These are phyloP conservation scores for Pica pica DNA, from an alignment of 2,113 vertebrate genomes.

Conservation along the genomic window DNA sequence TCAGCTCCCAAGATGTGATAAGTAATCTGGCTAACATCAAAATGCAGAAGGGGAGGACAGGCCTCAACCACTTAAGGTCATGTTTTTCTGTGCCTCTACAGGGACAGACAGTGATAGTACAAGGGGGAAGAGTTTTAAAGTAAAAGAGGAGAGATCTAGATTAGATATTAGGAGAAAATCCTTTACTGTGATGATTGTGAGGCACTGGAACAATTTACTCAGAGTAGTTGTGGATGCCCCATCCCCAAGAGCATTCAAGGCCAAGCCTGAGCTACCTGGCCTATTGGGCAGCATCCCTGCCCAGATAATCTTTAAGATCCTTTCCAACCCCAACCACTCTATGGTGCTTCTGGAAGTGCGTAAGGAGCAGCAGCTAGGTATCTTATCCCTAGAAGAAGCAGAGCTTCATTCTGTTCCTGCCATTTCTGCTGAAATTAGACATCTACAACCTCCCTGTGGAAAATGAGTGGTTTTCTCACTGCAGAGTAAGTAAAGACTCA, in stretches of 20 bases:
- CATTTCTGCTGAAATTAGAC: background rate
- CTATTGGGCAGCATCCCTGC: background rate
- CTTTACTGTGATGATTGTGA: background rate
- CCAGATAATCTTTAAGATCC: background rate
- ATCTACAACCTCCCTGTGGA: background rate
- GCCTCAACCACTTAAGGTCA: background rate
- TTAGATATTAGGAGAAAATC: background rate
- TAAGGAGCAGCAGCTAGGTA: background rate
- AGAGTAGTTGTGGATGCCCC: background rate
- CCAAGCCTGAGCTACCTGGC: background rate
- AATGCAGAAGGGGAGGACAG: background rate
- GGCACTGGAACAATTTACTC: background rate
- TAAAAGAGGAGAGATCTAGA: background rate
- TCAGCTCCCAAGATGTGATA: background rate
- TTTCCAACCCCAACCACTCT: background rate
- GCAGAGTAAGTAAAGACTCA: background rate
- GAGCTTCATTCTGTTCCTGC: background rate
- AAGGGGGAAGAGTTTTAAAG: background rate
- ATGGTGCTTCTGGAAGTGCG: rapidly evolving
- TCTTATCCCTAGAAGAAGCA: background rate
- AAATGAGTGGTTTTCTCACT: background rate
- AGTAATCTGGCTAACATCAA: background rate
- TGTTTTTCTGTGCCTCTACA: background rate
- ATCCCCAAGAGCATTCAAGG: background rate
- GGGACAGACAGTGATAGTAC: background rate